These are phyloP conservation scores for Drepanosiphum platanoidis DNA, from an alignment of 2,888 invertebrate genomes.

Conservation along the genomic window DNA sequence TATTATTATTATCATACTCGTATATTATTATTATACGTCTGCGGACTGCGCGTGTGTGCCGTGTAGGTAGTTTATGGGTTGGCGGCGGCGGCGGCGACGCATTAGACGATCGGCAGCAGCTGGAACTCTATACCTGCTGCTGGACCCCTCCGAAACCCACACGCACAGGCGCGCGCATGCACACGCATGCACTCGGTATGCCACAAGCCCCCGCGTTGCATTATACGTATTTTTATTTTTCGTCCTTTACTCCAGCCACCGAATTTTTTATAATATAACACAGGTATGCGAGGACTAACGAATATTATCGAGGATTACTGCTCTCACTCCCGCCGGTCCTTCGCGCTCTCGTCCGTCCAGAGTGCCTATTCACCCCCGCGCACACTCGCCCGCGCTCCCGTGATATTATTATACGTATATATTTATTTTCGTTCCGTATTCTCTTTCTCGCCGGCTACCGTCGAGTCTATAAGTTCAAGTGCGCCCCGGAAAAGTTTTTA, in stretches of 20 bases:
- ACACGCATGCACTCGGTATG: slow-evolving; percentile 31
- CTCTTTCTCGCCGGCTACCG: background rate
- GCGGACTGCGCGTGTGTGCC: background rate
- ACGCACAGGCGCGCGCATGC: background rate
- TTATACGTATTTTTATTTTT: slow-evolving; percentile 5
- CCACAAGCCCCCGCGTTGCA: slow-evolving; percentile 50
- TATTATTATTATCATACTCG: background rate
- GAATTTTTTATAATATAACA: slow-evolving; percentile 20
- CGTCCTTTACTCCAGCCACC: background rate
- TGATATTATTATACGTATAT: slow-evolving; percentile 12
- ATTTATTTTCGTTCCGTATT: slow-evolving; percentile 18
- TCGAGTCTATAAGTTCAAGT: slow-evolving; percentile 47
- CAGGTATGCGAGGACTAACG: background rate
- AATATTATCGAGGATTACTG: slow-evolving; percentile 34
- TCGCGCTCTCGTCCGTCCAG: background rate
- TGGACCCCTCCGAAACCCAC: slow-evolving; percentile 52
- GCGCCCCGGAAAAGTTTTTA: slow-evolving; percentile 55
- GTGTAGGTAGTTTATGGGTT: slow-evolving; percentile 52
- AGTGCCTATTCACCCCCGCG: background rate
- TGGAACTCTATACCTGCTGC: slow-evolving; percentile 50
- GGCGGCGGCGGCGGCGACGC: background rate
- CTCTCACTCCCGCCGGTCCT: background rate
- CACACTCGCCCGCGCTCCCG: background rate
- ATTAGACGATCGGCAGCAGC: slow-evolving; percentile 47
- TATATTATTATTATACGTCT: background rate